Evolutionary conservation across 2,113 vertebrate genomes (phyloP).

Genomic region (Telmatochromis sp.): DNA sequence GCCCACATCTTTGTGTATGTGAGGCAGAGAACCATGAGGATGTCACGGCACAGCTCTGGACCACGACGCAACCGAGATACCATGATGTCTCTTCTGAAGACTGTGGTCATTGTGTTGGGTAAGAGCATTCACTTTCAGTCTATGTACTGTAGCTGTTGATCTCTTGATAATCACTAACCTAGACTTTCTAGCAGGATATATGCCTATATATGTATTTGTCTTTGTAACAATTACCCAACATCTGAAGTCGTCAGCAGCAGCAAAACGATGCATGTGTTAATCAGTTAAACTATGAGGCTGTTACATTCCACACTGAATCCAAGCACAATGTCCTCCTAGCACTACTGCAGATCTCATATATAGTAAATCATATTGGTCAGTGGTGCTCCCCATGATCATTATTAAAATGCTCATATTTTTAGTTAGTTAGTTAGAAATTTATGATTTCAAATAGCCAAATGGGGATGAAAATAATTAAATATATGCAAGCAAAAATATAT

Average conservation of each 20-base stretch:
- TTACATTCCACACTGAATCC: conserved; percentile 19
- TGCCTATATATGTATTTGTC: neutral
- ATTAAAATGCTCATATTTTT: neutral
- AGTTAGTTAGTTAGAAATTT: neutral
- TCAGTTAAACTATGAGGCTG: neutral
- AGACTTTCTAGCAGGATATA: neutral
- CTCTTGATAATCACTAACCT: neutral
- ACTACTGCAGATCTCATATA: neutral
- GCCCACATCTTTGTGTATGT: conserved; percentile 99
- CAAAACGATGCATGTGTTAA: conserved; percentile 55
- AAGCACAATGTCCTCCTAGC: conserved; percentile 58
- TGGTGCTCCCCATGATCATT: neutral
- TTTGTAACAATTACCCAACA: neutral
- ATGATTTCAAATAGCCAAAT: neutral
- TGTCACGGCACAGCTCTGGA: conserved; percentile 96
- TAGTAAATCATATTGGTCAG: neutral
- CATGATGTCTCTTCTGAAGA: conserved; percentile 99
- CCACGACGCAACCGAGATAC: conserved; percentile 93
- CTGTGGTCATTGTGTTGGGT: conserved; percentile 96
- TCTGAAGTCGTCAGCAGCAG: neutral
- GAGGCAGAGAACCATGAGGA: conserved; percentile 97
- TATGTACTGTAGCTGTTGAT: neutral
- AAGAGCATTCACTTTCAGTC: conserved; percentile 50
- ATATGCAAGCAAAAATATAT: neutral
- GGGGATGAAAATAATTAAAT: neutral